Evolutionary conservation across 2,113 vertebrate species (phyloP), one percentile per base, ranked within the genome.

Genomic region (Falco punctatus): DNA sequence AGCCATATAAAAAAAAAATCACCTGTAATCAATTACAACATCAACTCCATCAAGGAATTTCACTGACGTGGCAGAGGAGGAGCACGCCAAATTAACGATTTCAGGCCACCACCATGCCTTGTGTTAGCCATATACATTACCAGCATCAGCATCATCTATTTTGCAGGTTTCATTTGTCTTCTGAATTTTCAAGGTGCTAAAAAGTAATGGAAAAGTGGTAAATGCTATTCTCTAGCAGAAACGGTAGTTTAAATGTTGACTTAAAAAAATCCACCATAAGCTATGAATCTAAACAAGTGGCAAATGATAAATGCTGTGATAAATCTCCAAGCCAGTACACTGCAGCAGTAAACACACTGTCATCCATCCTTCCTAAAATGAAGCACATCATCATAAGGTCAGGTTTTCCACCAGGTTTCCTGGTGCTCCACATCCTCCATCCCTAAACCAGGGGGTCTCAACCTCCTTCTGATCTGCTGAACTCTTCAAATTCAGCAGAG

Each of bases 61-160:
- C 84, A 33, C 13, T n/a, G 80, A n/a, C 73, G 35, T 7, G 42
- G 72, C 24, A 61, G 75, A 57, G 71, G 12, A 6, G 12, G 38
- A 79, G 44, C 48, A 28, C 6, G 6, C 6, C 75, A 46, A 52
- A 83, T 15, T 88, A 90, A 90, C 67, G 40, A 66, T 52, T 58
- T 16, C 48, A 7, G 0, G 32, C 23, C 48, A 62, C 23, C 22
- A 0, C 5, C 2, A 1, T 0, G 14, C 33, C 79, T 13, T 9
- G 27, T 2, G 1, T 19, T 19, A 35, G 26, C 9, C 30, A 6
- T 7, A 7, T 0, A 12, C 22, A 3, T 13, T 17, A 40, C 13
- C 38, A 35, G 6, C 27, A 38, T 2, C 27, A 15, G 2, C 75
- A 35, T 6, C 58, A 38, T 16, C 59, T 28, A 5, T 23, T 11